phyloP scores from a whole-genome alignment of 2,888 invertebrate genomes.

The Conomelus anceps region DNA sequence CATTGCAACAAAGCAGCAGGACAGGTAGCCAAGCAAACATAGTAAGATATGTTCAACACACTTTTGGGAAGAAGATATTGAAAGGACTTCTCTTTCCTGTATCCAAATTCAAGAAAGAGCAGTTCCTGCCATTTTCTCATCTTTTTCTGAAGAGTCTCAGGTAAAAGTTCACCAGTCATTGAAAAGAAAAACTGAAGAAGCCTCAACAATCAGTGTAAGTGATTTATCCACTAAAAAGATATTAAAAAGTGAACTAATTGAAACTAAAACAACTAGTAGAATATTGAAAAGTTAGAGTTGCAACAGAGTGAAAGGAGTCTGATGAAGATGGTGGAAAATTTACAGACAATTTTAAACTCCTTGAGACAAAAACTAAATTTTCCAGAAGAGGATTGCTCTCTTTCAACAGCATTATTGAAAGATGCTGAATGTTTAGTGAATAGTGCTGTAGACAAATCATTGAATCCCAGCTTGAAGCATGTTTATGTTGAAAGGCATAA shows the following conservation, averaged over 20 bases:
- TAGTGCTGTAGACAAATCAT: neutral
- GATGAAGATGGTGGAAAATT: constrained; percentile 3
- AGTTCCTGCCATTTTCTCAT: constrained; percentile 15
- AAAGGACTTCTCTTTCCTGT: constrained; percentile 11
- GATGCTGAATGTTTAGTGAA: constrained; percentile 1
- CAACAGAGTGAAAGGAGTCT: neutral
- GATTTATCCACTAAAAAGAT: neutral
- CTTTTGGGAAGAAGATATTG: constrained; percentile 23
- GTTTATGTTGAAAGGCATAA: constrained; percentile 14
- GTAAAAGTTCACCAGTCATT: neutral
- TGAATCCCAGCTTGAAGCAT: constrained; percentile 1
- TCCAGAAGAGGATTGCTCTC: neutral
- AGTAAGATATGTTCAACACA: constrained; percentile 23
- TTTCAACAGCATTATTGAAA: neutral
- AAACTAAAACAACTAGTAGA: neutral
- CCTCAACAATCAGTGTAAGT: neutral
- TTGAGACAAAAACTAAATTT: constrained; percentile 6
- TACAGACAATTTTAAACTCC: neutral
- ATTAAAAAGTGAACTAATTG: neutral
- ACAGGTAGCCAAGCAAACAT: constrained; percentile 23
- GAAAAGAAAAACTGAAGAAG: neutral
- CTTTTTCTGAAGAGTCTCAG: neutral
- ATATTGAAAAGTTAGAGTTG: neutral
- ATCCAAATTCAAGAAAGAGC: constrained; percentile 12
- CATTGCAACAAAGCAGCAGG: constrained; percentile 13